Evolutionary conservation across 2,113 vertebrate species (phyloP).

Genomic region (Cynocephalus volans): DNA sequence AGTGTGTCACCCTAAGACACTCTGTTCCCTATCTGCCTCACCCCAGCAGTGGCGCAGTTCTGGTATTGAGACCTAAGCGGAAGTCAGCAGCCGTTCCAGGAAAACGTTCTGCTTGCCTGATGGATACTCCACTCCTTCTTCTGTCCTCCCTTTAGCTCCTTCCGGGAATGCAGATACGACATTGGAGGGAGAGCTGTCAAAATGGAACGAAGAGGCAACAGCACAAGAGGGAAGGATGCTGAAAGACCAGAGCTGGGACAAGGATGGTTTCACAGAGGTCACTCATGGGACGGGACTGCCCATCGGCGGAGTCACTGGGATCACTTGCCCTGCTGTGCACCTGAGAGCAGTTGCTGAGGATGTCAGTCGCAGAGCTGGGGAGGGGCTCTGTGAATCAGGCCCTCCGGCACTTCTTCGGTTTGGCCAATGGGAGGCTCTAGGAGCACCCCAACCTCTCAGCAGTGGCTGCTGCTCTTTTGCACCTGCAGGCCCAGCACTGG

Average conservation of each 20-base stretch:
- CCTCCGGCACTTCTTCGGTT: neutral
- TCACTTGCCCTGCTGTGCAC: neutral
- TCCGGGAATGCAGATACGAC: neutral
- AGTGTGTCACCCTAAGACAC: neutral
- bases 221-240: neutral
- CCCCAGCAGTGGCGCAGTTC: neutral
- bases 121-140: neutral
- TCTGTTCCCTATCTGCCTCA: too few relatives aligned
- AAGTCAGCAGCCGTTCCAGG: neutral
- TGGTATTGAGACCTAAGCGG: neutral
- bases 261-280: accelerated
- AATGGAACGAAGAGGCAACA: neutral
- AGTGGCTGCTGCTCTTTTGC: neutral
- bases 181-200: neutral
- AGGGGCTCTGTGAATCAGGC: neutral
- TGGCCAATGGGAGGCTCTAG: neutral
- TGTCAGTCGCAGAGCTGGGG: neutral
- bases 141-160: neutral
- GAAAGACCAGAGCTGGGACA: accelerated
- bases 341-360: neutral
- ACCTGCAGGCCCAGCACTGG: neutral
- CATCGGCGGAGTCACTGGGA: neutral
- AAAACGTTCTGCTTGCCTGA: neutral
- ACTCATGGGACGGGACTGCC: neutral
- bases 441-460: neutral